Percentiles rank a stretch among this genome's conserved stretches.
Evolutionary conservation across 1,140 invertebrate genomes (phyloP).

Genomic region (Monochamus saltuarius): DNA sequence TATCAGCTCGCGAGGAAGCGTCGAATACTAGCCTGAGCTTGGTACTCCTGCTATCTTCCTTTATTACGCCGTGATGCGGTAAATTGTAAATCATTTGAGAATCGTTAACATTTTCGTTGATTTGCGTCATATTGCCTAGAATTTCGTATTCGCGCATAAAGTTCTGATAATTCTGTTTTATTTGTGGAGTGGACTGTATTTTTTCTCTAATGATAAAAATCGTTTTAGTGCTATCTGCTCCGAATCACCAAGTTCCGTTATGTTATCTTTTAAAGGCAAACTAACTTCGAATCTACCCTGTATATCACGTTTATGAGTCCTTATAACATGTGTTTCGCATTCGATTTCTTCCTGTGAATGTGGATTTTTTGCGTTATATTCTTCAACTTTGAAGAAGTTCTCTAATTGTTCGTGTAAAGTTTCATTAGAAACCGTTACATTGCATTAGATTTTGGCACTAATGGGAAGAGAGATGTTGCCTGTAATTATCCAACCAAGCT

Average conservation of each 20-base stretch:
- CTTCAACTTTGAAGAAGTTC: constrained; percentile 16
- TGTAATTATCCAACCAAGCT: constrained; percentile 27
- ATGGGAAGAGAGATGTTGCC: not conserved
- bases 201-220: constrained; percentile 12
- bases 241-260: constrained; percentile 2
- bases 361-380: not conserved
- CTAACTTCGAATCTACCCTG: constrained; percentile 16
- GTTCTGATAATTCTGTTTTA: constrained; percentile 9
- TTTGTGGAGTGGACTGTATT: not conserved
- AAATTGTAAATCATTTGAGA: constrained; percentile 16
- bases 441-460: not conserved
- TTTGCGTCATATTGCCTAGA: not conserved
- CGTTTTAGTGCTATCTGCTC: constrained; percentile 13
- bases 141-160: not conserved
- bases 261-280: constrained; percentile 8
- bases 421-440: not conserved
- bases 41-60: constrained; percentile 31
- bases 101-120: not conserved
- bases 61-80: constrained; percentile 44
- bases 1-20: no score
- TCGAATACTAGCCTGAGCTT: constrained; percentile 20
- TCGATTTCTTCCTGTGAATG: constrained; percentile 5
- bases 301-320: not conserved
- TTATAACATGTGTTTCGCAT: constrained; percentile 19
- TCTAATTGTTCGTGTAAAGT: constrained; percentile 8